phyloP scores from a whole-genome alignment of 2,113 vertebrate genomes.

The Phylloscopus trochiloides region DNA sequence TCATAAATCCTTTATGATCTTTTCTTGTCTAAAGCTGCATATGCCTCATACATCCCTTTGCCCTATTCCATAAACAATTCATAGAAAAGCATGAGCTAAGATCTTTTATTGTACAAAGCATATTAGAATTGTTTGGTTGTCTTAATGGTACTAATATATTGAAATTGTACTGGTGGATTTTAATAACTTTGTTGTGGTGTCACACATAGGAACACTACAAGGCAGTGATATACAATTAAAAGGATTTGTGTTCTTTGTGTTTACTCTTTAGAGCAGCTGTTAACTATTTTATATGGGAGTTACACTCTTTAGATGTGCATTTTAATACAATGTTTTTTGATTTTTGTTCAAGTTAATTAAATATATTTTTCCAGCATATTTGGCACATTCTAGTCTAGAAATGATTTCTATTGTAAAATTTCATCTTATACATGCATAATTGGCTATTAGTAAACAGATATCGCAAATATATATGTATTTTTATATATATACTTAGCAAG shows the following conservation, averaged over 20 bases:
- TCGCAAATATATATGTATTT: neutral
- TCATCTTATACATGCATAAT: neutral
- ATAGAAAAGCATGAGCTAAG: conserved; percentile 9
- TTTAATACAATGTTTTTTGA: neutral
- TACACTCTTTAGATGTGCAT: neutral
- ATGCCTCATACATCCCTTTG: neutral
- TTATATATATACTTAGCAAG: neutral
- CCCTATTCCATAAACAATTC: conserved; percentile 17
- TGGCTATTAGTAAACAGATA: neutral
- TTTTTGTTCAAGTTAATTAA: neutral
- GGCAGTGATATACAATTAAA: neutral
- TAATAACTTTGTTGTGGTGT: neutral
- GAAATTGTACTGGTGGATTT: neutral
- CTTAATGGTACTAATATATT: neutral
- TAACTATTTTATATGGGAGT: neutral
- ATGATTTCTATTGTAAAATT: neutral
- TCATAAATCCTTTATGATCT: conserved; percentile 30
- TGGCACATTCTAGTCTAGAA: neutral
- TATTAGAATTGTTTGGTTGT: neutral
- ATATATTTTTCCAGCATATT: neutral
- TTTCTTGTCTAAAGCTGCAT: neutral
- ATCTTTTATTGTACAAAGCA: neutral
- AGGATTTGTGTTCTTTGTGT: accelerated
- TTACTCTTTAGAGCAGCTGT: neutral
- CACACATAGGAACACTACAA: neutral